Evolutionary conservation across 2,797 vertebrate species (phyloP), one percentile per base, ranked within the genome.

Genomic region (Bradypus variegatus): DNA sequence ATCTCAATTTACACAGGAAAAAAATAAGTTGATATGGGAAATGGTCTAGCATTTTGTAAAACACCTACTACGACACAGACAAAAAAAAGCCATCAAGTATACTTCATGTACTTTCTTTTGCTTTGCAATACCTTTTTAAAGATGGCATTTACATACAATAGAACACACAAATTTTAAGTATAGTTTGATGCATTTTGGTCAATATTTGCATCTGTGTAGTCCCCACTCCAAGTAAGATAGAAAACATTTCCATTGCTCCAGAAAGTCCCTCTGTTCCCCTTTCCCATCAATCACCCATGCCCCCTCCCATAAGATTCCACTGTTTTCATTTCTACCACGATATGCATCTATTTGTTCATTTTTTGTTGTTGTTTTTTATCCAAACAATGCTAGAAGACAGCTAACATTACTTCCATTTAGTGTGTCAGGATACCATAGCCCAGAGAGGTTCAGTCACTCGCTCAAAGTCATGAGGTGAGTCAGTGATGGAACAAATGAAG

Each of bases 1-100:
- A 93, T 65, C 25, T 50, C 76, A 83, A 88, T 77, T 70, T 88
- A 70, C 3, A n/a, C 14, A 93, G 86, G 80, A 76, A 75, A 78
- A 58, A 77, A 38, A 13, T 23, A n/a, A 7, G n/a, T 55, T 76
- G 41, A 45, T 75, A 36, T 33, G 53, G 48, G n/a, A 67, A 82
- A 80, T 10, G 16, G 11, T 64, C 18, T 36, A 77, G 36, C 38
- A 70, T 86, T 79, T 89, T 81, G 16, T 65, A 84, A 89, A 48
- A 25, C 6, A 33, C 16, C 72, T 73, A 62, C 50, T 5, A 53
- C 41, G 31, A 95, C 78, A 87, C n/a, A 89, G 41, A 93, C 19
- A 31, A 82, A 45, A 45, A 45, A 45, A 45, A 72, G n/a, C 33
- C 29, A 48, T 18, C 27, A 75, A 53, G 4, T 45, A 67, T 58